Evolutionary conservation across 1,140 invertebrate species (phyloP), one percentile per base, ranked within the genome.

Genomic region (Trypoxylus dichotomus): DNA sequence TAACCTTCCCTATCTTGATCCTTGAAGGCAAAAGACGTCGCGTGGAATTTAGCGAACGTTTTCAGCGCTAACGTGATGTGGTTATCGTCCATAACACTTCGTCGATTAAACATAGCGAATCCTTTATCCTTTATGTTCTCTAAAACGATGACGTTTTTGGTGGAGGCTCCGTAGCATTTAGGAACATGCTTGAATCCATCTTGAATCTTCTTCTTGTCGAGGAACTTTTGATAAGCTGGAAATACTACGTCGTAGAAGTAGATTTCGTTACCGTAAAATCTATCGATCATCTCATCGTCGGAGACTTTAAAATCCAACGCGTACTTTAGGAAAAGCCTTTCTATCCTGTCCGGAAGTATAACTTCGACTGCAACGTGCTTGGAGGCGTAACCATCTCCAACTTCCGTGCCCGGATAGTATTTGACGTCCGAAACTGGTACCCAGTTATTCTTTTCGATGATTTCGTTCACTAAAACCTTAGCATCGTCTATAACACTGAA

Each of bases 1-100:
- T 71, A 24, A 0, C 5, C 13, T 5, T 83, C 81, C 15, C 81
- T 81, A 32, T 86, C 80, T 60, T 85, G 83, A 32, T 85, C 79
- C 77, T 87, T 88, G 29, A 90, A 81, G 0, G 87, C 88, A 78
- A 88, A 85, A 0, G 88, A 89, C 0, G 88, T 75, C 0, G 89
- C 89, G 83, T 91, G 90, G 19, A 89, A 85, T 73, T 86, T 87
- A 6, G 86, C 90, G 80, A 90, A 86, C 19, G 85, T 85, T 76
- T 86, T 83, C 21, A 91, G 83, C 0, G 88, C 85, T 1, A 87
- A 60, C 13, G 80, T 82, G 3, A 89, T 82, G 78, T 89, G 87
- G 0, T 87, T 84, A 19, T 85, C 71, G 2, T 86, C 83, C 6
- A 91, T 79, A 3, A 86, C 81, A 13, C 81, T 79, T 5, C 86